phyloP scores from a whole-genome alignment of 2,797 vertebrate species.

The Typhlichthys subterraneus region DNA sequence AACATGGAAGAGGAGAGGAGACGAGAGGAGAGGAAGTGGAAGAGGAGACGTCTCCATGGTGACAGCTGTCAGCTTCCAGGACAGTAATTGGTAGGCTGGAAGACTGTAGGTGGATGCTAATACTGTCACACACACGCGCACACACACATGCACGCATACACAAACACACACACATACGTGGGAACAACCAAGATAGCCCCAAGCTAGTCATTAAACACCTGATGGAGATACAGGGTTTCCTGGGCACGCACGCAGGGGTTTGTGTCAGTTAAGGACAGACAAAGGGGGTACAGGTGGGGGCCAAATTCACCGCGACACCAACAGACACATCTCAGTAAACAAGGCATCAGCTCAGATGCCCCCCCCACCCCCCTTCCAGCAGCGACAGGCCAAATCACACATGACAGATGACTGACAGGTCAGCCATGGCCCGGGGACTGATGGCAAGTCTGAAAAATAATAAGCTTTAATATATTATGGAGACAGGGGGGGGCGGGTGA shows the following conservation, averaged over 20 bases:
- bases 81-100: slow-evolving; percentile 76
- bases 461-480: slow-evolving; percentile 71
- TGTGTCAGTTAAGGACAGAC: slow-evolving; percentile 14
- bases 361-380: slow-evolving; percentile 3
- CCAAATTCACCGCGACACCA: slow-evolving; percentile 59
- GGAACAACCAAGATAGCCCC: slow-evolving; percentile 33
- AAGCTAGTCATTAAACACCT: slow-evolving; percentile 32
- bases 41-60: slow-evolving; percentile 30
- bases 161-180: slow-evolving; percentile 4
- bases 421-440: slow-evolving; percentile 45
- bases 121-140: slow-evolving; percentile 14
- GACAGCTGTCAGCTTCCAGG: slow-evolving; percentile 75
- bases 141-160: slow-evolving; percentile 6
- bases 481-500: slow-evolving; percentile 8
- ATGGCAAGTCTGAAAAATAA: slow-evolving; percentile 75
- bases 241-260: slow-evolving; percentile 10
- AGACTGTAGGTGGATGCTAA: slow-evolving; percentile 4
- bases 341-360: slow-evolving; percentile 47
- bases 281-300: background rate
- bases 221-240: slow-evolving; percentile 11
- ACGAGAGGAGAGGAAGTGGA: slow-evolving; percentile 9
- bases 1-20: background rate
- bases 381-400: slow-evolving; percentile 74
- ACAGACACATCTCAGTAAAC: slow-evolving; percentile 66
- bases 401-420: slow-evolving; percentile 71